Evolutionary conservation across 2,888 invertebrate genomes (phyloP).

Genomic region (Drosophila mulleri): DNA sequence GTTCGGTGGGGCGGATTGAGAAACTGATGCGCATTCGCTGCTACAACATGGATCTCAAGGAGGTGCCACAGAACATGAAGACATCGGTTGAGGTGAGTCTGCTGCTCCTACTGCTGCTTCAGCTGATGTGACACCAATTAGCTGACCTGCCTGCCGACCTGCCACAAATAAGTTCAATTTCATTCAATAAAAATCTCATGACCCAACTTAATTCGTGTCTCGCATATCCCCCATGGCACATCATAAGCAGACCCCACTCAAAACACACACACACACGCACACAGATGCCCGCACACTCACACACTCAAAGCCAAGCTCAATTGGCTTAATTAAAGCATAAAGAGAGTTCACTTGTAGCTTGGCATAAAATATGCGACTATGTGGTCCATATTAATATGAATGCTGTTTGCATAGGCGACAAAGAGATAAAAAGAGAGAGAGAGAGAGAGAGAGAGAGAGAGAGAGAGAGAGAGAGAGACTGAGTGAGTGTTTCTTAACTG

Average conservation of each 20-base stretch:
- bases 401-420: neutral
- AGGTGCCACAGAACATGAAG: conserved; percentile 83
- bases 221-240: conserved; percentile 26
- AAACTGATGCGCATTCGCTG: conserved; percentile 82
- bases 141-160: neutral
- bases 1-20: conserved; percentile 80
- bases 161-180: conserved; percentile 59
- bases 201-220: conserved; percentile 61
- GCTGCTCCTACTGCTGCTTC: conserved; percentile 9
- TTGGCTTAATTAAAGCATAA: conserved; percentile 81
- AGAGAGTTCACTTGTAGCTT: conserved; percentile 63
- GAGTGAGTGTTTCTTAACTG: neutral
- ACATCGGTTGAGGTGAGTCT: conserved; percentile 83
- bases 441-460: neutral
- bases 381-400: conserved; percentile 24
- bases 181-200: conserved; percentile 58
- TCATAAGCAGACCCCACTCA: conserved; percentile 4
- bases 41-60: conserved; percentile 83
- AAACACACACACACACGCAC: neutral
- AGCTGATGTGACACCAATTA: conserved; percentile 15
- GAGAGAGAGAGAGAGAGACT: neutral
- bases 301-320: conserved; percentile 42
- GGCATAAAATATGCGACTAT: conserved; percentile 30
- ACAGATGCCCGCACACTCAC: no score
- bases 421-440: neutral